Percentiles rank a stretch among this genome's conserved stretches.
Evolutionary conservation across 2,797 vertebrate species (phyloP).

Genomic region (Protonibea diacanthus): DNA sequence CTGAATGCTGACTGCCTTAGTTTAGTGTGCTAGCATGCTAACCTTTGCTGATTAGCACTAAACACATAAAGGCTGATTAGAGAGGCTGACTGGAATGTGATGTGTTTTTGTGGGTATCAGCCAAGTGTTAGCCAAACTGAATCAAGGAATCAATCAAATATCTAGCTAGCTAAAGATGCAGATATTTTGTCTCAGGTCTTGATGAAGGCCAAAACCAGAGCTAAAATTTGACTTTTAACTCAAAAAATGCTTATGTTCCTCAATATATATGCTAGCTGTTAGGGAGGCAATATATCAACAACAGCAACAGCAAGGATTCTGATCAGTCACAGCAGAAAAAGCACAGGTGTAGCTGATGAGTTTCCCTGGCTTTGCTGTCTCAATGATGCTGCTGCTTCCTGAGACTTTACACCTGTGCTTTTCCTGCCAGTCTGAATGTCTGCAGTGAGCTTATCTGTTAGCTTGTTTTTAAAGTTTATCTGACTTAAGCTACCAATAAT

Average conservation of each 20-base stretch:
- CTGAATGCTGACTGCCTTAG: not conserved
- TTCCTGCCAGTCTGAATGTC: not conserved
- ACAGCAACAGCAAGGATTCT: not conserved
- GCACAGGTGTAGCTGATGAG: not conserved
- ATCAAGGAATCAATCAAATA: too few species aligned
- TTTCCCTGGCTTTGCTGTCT: not conserved
- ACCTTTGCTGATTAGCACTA: not conserved
- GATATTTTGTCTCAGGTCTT: not conserved
- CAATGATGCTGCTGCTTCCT: not conserved
- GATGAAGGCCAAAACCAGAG: not conserved
- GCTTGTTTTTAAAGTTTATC: not conserved
- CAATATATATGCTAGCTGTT: not conserved
- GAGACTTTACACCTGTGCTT: not conserved
- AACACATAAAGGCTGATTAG: not conserved
- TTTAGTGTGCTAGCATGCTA: not conserved
- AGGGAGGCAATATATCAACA: not conserved
- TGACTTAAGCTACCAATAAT: not conserved
- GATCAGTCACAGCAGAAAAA: not conserved
- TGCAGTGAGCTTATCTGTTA: not conserved
- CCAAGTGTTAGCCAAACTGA: not conserved
- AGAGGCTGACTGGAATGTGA: not conserved
- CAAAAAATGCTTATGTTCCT: not conserved
- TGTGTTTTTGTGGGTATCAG: not conserved
- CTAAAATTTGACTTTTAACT: not conserved
- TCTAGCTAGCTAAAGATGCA: not conserved